These are phyloP conservation scores for Phrynosoma platyrhinos DNA, from an alignment of 2,113 vertebrate genomes.

Conservation along the genomic window DNA sequence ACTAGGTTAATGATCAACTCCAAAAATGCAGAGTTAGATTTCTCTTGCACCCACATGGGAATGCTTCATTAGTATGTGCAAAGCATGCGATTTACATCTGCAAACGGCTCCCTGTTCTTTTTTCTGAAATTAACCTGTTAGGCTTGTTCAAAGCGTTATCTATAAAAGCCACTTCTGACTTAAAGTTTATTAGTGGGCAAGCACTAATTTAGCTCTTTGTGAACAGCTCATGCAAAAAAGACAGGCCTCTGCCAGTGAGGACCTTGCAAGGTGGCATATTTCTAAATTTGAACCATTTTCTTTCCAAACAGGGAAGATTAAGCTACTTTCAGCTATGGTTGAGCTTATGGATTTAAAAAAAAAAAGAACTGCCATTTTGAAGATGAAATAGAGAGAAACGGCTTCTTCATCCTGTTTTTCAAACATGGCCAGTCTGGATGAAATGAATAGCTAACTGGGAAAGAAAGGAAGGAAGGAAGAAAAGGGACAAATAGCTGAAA, in stretches of 20 bases:
- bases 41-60: not conserved
- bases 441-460: not conserved
- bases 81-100: not conserved
- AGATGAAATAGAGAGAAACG: too few species aligned
- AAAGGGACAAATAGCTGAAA: not conserved
- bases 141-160: not conserved
- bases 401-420: not conserved
- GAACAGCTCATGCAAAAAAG: too few species aligned
- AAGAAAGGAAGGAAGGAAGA: not conserved
- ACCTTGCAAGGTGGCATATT: not conserved
- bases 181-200: not conserved
- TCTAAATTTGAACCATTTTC: not conserved
- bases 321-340: not conserved
- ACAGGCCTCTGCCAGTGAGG: not conserved
- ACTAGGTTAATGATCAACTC: constrained; percentile 23
- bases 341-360: not conserved
- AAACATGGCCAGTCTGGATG: too few species aligned
- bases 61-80: constrained; percentile 20
- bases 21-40: not conserved
- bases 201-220: not conserved
- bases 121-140: not conserved
- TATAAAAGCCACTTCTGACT: not conserved
- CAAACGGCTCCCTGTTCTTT: not conserved
- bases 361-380: not conserved
- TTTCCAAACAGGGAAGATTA: not conserved